Conservation (phyloP, 2,888 invertebrate species). For the Periphyllus acericola region DNA sequence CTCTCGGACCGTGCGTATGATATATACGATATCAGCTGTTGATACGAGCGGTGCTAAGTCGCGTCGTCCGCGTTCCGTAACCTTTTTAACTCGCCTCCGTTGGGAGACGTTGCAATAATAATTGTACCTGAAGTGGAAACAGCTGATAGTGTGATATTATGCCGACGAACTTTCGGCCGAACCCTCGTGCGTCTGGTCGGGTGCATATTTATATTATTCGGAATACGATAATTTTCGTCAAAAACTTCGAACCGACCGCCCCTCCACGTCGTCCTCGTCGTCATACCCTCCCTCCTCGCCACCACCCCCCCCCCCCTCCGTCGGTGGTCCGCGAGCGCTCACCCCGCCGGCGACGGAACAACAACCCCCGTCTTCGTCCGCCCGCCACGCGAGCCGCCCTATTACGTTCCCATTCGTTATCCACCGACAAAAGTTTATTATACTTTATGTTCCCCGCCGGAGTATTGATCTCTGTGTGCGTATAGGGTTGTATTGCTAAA, state of each 20-base stretch:
- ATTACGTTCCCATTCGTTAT: conserved; percentile 52
- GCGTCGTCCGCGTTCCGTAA: not conserved
- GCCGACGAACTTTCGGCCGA: conserved; percentile 19
- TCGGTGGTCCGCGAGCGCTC: not conserved
- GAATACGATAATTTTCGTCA: conserved; percentile 57
- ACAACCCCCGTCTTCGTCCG: not conserved
- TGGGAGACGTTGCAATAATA: conserved; percentile 16
- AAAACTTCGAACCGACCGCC: conserved; percentile 33
- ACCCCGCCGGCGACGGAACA: not conserved
- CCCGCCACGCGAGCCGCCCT: not conserved
- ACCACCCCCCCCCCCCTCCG: not conserved
- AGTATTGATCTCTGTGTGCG: conserved; percentile 44
- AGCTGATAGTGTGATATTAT: conserved; percentile 43
- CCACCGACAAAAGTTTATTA: conserved; percentile 56
- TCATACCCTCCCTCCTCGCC: too few relatives aligned
- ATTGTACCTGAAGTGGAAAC: conserved; percentile 55
- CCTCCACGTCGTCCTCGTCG: too few relatives aligned
- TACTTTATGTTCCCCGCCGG: conserved; percentile 27
- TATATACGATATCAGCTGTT: too few relatives aligned
- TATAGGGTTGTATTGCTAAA: conserved; percentile 39
- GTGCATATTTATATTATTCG: conserved; percentile 36
- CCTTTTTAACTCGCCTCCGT: not conserved
- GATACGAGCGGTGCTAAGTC: not conserved
- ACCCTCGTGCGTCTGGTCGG: conserved; percentile 23
- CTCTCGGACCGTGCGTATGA: too few relatives aligned